Evolutionary conservation across 2,797 vertebrate genomes (phyloP).

Genomic region (Scolopax rusticola): DNA sequence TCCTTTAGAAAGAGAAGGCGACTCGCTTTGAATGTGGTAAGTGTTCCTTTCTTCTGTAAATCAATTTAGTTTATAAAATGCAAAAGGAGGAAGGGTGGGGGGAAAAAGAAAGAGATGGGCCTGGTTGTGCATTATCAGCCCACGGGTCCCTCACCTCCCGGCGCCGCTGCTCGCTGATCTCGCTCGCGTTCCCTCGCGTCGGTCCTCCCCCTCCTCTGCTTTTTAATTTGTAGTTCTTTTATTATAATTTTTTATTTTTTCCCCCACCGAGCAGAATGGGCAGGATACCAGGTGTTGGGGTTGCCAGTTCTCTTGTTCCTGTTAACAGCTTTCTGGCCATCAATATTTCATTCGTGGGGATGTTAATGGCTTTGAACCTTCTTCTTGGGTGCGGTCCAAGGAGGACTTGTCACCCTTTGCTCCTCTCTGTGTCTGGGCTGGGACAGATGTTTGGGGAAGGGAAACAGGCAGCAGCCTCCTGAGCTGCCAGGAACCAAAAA

Average conservation of each 20-base stretch:
- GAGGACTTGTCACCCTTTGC: not conserved
- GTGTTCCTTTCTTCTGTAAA: slow-evolving; percentile 32
- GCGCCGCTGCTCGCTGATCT: not conserved
- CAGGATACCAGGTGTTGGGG: not conserved
- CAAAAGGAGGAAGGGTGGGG: not conserved
- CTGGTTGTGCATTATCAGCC: not conserved
- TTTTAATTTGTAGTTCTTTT: not conserved
- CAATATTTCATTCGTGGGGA: not conserved
- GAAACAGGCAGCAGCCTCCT: accelerated
- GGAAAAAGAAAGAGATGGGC: not conserved
- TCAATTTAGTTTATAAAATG: slow-evolving; percentile 2
- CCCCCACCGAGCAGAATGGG: not conserved
- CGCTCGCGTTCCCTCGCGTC: accelerated
- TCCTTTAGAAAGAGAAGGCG: not conserved
- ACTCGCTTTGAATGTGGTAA: not conserved
- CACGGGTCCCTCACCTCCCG: not conserved
- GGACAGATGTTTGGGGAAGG: not conserved
- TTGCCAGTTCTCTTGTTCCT: not conserved
- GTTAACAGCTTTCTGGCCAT: slow-evolving; percentile 22
- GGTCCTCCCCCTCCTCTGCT: not conserved
- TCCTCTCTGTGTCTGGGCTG: not conserved
- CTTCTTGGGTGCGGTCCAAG: not conserved
- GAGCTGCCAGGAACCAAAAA: not conserved
- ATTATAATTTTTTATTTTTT: too few species aligned
- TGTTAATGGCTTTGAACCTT: not conserved